Evolutionary conservation across 2,797 vertebrate genomes (phyloP), one percentile per base, ranked within the genome.

Genomic region (Labroides dimidiatus): DNA sequence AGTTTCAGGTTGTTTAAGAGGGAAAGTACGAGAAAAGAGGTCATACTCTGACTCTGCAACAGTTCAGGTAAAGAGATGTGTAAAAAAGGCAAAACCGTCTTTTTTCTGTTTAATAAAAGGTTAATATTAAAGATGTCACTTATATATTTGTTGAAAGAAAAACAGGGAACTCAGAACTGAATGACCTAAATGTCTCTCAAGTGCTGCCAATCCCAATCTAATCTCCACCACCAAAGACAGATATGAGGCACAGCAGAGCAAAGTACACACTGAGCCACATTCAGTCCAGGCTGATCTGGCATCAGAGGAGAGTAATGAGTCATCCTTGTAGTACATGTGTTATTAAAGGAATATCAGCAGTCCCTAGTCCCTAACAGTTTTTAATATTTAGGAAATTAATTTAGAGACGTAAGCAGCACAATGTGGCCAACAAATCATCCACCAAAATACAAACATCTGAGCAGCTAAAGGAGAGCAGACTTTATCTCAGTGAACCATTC

Each of bases 121-220:
- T 33, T 41, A 4, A 45, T 14, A 13, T 30, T 6, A 61, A 8
- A 33, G 5, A 33, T 33, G 30, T 5, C 5, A 5, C 30, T 33
- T 33, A 27, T 33, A 15, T 4, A 17, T 51, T 10, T 2, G 4
- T 27, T 6, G 2, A 27, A 47, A 19, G 2, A 24, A 23, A 27
- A 13, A 60, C 2, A 42, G 7, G 65, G 21, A 50, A 21, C 14
- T 24, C 17, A 8, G 52, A 58, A 39, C 11, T 44, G 4, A 55
- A 39, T 15, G 51, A 48, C 30, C 16, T 69, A 53, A 33, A 33
- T 61, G 8, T 49, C 13, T 27, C 23, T 49, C 68, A 41, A 7
- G n/a, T 57, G 45, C 56, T 72, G 66, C 86, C 72, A 74, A 78
- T 55, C 33, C 37, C 48, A 81, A 89, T 84, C 82, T 90, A 77